Evolutionary conservation across 2,888 invertebrate species (phyloP).

Genomic region (Tromatobia lineatoria): DNA sequence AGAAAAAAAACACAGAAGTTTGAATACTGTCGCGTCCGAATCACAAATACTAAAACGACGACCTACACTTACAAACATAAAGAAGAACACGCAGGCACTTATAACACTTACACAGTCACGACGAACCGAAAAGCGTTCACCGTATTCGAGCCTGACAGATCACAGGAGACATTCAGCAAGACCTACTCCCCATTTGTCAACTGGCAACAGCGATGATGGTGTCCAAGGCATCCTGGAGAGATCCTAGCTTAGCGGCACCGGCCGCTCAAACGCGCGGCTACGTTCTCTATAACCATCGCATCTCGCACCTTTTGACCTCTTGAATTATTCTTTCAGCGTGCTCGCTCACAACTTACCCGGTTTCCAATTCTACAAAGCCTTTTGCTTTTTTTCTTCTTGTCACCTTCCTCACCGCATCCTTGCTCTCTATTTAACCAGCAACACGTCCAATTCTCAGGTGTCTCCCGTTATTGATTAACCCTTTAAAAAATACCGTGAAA

Average conservation of each 20-base stretch:
- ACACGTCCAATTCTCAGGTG: conserved; percentile 49
- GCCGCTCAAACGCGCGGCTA: conserved; percentile 28
- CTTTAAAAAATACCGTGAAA: conserved; percentile 12
- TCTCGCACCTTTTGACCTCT: conserved; percentile 47
- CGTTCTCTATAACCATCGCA: conserved; percentile 19
- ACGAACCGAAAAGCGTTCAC: conserved; percentile 57
- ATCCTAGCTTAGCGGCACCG: conserved; percentile 31
- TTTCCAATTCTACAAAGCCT: conserved; percentile 48
- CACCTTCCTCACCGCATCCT: conserved; percentile 39
- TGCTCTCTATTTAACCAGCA: conserved; percentile 57
- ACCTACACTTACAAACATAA: neutral
- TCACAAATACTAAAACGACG: neutral
- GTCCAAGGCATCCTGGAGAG: conserved; percentile 40
- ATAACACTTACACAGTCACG: conserved; percentile 38
- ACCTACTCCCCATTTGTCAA: conserved; percentile 73
- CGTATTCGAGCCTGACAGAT: conserved; percentile 74
- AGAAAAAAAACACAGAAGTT: no score
- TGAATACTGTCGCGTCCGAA: no score
- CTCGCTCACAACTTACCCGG: conserved; percentile 47
- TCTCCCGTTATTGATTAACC: conserved; percentile 33
- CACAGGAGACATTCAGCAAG: conserved; percentile 76
- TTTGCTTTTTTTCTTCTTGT: conserved; percentile 10
- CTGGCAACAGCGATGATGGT: conserved; percentile 42
- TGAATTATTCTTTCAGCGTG: conserved; percentile 56
- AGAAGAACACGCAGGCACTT: conserved; percentile 63